Evolutionary conservation across 2,888 invertebrate genomes (phyloP), one percentile per base, ranked within the genome.

Genomic region (Tuberolachnus salignus): DNA sequence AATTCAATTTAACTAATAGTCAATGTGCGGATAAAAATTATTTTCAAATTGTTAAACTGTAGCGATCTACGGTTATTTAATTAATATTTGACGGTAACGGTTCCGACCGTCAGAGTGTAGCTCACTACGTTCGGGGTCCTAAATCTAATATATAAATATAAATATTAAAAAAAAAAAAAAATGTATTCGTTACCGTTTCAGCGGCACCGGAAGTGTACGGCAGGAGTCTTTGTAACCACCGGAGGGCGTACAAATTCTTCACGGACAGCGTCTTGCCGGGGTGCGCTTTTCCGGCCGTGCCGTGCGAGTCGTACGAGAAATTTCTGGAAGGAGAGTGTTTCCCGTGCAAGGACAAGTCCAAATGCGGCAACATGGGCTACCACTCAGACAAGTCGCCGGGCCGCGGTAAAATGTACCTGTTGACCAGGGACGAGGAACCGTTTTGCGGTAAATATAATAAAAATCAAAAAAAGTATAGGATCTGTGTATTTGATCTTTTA

Each of bases 311-410:
- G 81, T 95, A 94, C 85, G 95, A 96, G 81, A 91, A 92, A 81
- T 94, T 95, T 83, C 86, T 95, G 69, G 90, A 88, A 63, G 94
- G 94, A 16, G 88, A 90, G 80, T 94, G 94, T 84, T 92, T 93
- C 84, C 91, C 91, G 0, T 94, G 93, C 84, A 84, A 86, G 6
- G 86, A 86, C 61, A 82, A 83, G 1, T 86, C 86, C 53, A 86
- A 86, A 0, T 97, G 96, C 85, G 94, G 94, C 51, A 94, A 94
- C 85, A 95, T 97, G 95, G 97, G 97, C 0, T 97, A 95, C 86
- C 95, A 95, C 85, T 94, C 97, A 0, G 93, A 96, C 85, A 88
- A 91, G 67, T 93, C 94, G 0, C 89, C 90, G 6, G 95, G 93
- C 0, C 88, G 94, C 44, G 96, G 96, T 0, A 92, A 93, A 83